Conservation (phyloP, 2,113 vertebrate species). For the Pollimyrus isidori region DNA sequence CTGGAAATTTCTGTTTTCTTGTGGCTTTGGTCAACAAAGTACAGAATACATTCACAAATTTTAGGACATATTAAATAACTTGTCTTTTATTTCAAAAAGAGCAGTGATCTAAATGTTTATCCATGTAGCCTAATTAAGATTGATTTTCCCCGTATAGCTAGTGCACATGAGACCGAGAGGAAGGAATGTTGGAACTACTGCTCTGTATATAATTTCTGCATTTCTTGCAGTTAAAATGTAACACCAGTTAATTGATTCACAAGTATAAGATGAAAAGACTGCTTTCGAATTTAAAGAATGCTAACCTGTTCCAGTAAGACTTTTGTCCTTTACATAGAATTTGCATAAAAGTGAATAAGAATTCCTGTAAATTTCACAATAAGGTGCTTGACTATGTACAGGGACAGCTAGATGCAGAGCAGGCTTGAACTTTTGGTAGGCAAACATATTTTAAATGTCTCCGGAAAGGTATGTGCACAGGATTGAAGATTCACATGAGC, state of each 20-base stretch:
- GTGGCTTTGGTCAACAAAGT: background rate
- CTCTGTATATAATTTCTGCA: background rate
- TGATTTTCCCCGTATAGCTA: background rate
- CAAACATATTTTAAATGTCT: background rate
- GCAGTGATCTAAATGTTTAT: background rate
- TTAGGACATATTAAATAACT: constrained; percentile 1
- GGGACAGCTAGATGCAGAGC: background rate
- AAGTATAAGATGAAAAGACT: background rate
- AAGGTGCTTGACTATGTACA: background rate
- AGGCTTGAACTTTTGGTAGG: background rate
- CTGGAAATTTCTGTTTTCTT: background rate
- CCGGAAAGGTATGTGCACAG: background rate
- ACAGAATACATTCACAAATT: background rate
- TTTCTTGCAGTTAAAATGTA: background rate
- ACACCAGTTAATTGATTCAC: background rate
- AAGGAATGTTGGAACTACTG: background rate
- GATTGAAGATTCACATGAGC: background rate
- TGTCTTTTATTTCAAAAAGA: background rate
- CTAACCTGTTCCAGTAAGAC: background rate
- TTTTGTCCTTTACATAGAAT: background rate
- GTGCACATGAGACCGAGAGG: background rate
- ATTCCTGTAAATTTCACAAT: background rate
- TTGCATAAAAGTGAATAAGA: background rate
- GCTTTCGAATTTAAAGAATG: background rate
- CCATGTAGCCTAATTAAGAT: background rate